Evolutionary conservation across 2,113 vertebrate genomes (phyloP).

Genomic region (Ranitomeya imitator): DNA sequence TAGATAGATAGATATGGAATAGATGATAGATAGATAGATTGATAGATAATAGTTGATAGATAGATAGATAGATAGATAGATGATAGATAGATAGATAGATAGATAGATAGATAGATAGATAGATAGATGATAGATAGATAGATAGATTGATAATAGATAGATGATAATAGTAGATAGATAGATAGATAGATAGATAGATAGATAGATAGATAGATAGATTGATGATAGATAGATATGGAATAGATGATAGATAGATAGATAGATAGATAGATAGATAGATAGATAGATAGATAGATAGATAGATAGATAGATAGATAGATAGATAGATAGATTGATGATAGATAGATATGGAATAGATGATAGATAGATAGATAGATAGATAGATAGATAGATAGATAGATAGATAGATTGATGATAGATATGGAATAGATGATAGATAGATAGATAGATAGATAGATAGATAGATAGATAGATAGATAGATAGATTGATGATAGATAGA

Average conservation of each 20-base stretch:
- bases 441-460: too few relatives aligned
- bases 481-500: not conserved
- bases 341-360: slow-evolving; percentile 3
- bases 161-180: not conserved
- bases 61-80: not conserved
- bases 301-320: slow-evolving; percentile 4
- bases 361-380: not conserved
- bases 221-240: not conserved
- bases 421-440: too few relatives aligned
- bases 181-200: slow-evolving; percentile 1
- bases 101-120: not conserved
- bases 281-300: not conserved
- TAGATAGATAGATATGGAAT: too few relatives aligned
- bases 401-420: not conserved
- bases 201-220: slow-evolving; percentile 9
- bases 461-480: not conserved
- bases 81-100: not conserved
- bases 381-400: too few relatives aligned
- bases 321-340: not conserved
- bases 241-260: not conserved
- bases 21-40: too few relatives aligned
- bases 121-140: not conserved
- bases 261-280: not conserved
- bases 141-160: too few relatives aligned
- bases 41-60: not conserved